Conservation (phyloP, 1,140 invertebrate genomes). For the Cydia amplana region DNA sequence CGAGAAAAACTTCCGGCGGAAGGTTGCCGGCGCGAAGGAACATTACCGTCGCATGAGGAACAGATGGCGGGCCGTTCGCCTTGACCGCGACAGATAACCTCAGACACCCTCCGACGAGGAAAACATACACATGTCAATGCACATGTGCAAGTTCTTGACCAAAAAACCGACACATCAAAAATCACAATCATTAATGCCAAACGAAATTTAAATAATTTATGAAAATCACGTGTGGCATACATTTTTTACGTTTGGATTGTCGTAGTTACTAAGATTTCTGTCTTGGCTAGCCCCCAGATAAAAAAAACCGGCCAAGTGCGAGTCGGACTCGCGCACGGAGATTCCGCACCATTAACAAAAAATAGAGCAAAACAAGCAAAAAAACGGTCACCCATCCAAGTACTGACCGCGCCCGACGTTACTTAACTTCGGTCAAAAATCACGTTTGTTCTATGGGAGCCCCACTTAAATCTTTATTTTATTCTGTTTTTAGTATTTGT, state of each 20-base stretch:
- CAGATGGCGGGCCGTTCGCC: conserved; percentile 47
- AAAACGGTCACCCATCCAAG: conserved; percentile 26
- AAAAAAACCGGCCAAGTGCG: too few species aligned
- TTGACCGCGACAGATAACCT: conserved; percentile 41
- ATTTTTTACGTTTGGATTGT: not conserved
- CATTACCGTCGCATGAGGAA: conserved; percentile 32
- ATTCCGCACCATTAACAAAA: too few species aligned
- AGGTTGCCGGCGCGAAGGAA: conserved; percentile 27
- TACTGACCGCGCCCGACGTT: conserved; percentile 32
- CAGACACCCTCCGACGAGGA: conserved; percentile 20
- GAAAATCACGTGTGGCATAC: not conserved
- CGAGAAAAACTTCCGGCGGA: conserved; percentile 24
- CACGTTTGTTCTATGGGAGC: too few species aligned
- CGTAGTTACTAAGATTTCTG: not conserved
- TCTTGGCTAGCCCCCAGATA: not conserved
- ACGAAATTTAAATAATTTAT: not conserved
- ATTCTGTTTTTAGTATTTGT: too few species aligned
- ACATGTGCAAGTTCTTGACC: not conserved
- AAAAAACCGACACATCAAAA: not conserved
- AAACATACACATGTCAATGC: conserved; percentile 2
- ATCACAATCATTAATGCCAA: not conserved
- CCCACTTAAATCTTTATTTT: too few species aligned
- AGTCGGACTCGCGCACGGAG: too few species aligned
- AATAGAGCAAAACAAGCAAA: too few species aligned
- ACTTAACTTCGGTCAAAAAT: conserved; percentile 13